A percentile compares a stretch with the other conserved stretches of the same genome.
These are phyloP conservation scores for Copidosoma floridanum DNA, from an alignment of 1,140 invertebrate species.

Conservation along the genomic window DNA sequence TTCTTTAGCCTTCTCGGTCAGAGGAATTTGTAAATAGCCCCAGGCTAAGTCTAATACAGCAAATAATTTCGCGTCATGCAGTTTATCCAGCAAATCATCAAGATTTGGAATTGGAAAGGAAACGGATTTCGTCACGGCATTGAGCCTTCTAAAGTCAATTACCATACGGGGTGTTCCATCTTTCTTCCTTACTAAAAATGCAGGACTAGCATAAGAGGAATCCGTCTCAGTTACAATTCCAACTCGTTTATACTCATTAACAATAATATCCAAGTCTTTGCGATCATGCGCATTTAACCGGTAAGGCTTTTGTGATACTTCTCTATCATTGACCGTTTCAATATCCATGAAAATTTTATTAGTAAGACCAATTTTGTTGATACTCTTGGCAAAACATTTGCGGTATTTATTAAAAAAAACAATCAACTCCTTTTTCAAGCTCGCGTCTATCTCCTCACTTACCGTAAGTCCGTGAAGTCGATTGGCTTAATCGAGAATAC, in stretches of 20 bases:
- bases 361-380: neutral
- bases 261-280: neutral
- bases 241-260: neutral
- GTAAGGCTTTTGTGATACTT: neutral
- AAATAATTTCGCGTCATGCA: slow-evolving; percentile 21
- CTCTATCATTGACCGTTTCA: neutral
- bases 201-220: too few relatives aligned
- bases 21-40: slow-evolving; percentile 39
- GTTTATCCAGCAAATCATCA: slow-evolving; percentile 1
- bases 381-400: neutral
- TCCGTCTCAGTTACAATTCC: too few relatives aligned
- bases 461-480: too few relatives aligned
- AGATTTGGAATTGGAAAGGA: neutral
- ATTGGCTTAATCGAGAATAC: too few relatives aligned
- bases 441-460: too few relatives aligned
- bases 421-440: neutral
- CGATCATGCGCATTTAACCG: neutral
- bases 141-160: neutral
- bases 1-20: slow-evolving; percentile 4
- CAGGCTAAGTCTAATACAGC: slow-evolving; percentile 17
- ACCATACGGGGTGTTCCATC: neutral
- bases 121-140: neutral
- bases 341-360: neutral
- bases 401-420: neutral
- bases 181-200: neutral